Evolutionary conservation across 2,888 invertebrate species (phyloP).

Genomic region (Blera fallax): DNA sequence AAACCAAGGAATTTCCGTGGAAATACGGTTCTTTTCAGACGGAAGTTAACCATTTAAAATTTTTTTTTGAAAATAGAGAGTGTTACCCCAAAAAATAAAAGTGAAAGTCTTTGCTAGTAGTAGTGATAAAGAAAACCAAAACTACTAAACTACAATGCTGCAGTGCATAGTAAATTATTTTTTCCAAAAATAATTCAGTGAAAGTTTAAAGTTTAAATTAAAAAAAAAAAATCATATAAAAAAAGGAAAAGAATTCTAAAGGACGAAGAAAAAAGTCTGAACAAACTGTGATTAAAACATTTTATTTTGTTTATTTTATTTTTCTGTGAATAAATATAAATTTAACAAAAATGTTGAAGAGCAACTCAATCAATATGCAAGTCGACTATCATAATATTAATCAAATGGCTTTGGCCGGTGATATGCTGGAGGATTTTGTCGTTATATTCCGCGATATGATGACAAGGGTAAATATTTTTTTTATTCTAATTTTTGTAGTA

Average conservation of each 20-base stretch:
- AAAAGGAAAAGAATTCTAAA: not conserved
- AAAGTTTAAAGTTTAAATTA: constrained; percentile 19
- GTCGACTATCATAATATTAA: constrained; percentile 84
- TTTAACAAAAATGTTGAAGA: constrained; percentile 77
- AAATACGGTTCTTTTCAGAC: constrained; percentile 25
- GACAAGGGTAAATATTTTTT: constrained; percentile 84
- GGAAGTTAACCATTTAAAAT: not conserved
- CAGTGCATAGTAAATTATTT: constrained; percentile 35
- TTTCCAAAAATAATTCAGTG: constrained; percentile 20
- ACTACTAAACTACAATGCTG: constrained; percentile 49
- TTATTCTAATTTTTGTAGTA: not conserved
- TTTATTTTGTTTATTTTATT: constrained; percentile 16
- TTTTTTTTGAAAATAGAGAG: not conserved
- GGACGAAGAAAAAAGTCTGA: constrained; percentile 33
- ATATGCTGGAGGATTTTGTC: constrained; percentile 89
- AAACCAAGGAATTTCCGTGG: not conserved
- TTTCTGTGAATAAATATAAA: constrained; percentile 40
- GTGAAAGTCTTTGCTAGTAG: constrained; percentile 69
- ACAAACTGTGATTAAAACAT: constrained; percentile 51
- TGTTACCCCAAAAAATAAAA: constrained; percentile 33
- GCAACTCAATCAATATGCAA: constrained; percentile 83
- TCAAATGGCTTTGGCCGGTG: constrained; percentile 85
- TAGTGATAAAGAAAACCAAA: constrained; percentile 29
- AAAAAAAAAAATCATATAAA: not conserved
- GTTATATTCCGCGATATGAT: constrained; percentile 87